These are phyloP conservation scores for Lacerta agilis DNA, from an alignment of 2,797 vertebrate genomes.

Conservation along the genomic window DNA sequence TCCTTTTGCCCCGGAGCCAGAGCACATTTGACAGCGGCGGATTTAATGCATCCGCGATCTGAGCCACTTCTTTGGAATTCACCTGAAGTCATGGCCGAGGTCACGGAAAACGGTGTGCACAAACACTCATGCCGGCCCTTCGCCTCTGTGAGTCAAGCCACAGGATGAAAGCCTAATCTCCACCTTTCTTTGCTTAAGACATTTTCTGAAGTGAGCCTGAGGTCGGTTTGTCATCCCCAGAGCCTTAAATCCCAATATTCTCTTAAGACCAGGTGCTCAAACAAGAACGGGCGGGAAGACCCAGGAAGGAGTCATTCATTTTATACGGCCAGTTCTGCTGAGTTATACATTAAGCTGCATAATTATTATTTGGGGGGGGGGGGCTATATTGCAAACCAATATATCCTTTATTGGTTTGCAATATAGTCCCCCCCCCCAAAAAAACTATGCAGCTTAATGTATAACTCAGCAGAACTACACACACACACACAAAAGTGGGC, in stretches of 20 bases:
- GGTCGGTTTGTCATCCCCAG: background rate
- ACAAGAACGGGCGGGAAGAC: background rate
- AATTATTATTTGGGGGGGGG: too few species aligned
- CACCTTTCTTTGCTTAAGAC: constrained; percentile 7
- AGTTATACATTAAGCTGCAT: too few species aligned
- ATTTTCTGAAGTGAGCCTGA: constrained; percentile 25
- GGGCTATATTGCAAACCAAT: too few species aligned
- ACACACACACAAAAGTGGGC: too few species aligned
- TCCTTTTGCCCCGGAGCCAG: too few species aligned
- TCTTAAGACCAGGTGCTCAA: background rate
- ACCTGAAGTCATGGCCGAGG: background rate
- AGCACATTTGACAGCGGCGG: background rate
- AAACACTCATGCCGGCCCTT: background rate
- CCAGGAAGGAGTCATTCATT: background rate
- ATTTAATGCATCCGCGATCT: background rate
- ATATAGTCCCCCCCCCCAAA: too few species aligned
- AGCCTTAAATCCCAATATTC: background rate
- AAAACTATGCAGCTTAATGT: too few species aligned
- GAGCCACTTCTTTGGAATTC: constrained; percentile 18
- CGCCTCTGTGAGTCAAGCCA: constrained; percentile 18
- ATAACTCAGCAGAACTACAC: too few species aligned
- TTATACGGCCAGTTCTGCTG: too few species aligned
- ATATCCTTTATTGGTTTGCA: too few species aligned
- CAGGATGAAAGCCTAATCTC: constrained; percentile 21
- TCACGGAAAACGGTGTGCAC: background rate